Conservation (phyloP, 2,797 vertebrate species). For the Aplochiton taeniatus region DNA sequence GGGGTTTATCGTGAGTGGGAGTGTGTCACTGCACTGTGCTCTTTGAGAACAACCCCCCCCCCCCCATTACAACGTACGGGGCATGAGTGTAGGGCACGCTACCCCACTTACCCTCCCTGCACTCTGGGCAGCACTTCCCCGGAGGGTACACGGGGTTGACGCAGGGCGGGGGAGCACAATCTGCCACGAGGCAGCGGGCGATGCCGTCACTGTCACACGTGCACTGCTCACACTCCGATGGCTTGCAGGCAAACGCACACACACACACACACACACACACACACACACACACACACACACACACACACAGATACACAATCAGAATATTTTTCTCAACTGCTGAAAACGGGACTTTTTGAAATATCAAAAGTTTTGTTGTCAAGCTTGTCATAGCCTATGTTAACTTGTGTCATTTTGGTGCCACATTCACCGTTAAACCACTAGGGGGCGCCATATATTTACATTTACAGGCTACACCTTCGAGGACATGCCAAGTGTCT, state of each 20-base stretch:
- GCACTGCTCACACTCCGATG: conserved; percentile 85
- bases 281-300: conserved; percentile 10
- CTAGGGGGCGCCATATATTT: conserved; percentile 61
- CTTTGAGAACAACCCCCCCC: no score
- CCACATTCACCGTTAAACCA: conserved; percentile 13
- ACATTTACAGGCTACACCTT: conserved; percentile 22
- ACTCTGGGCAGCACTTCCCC: conserved; percentile 83
- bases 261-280: conserved; percentile 13
- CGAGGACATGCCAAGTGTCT: conserved; percentile 12
- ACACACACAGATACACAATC: background rate
- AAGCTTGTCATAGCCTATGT: no score
- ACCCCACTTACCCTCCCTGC: conserved; percentile 77
- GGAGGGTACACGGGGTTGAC: conserved; percentile 82
- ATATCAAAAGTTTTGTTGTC: background rate
- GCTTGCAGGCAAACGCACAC: conserved; percentile 59
- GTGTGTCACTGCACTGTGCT: no score
- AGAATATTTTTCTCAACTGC: no score
- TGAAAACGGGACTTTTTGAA: no score
- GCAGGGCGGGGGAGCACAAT: conserved; percentile 83
- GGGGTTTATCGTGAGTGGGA: no score
- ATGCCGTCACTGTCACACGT: conserved; percentile 83
- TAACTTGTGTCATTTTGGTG: no score
- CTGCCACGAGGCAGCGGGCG: conserved; percentile 81
- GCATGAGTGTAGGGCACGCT: background rate
- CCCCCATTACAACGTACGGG: no score